Evolutionary conservation across 2,797 vertebrate species (phyloP).

Genomic region (Netta rufina): DNA sequence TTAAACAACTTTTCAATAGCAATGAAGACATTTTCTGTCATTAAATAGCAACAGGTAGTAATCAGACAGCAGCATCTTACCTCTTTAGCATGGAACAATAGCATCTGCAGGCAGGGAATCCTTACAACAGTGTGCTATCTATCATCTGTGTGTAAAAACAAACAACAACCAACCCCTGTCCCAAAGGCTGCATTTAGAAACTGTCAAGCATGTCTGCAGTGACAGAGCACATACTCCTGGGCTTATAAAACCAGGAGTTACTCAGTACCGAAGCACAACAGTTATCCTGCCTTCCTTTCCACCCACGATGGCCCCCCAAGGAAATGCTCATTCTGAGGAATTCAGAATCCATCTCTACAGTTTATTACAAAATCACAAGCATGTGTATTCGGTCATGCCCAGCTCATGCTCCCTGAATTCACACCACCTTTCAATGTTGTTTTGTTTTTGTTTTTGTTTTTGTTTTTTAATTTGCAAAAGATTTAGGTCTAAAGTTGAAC

Average conservation of each 20-base stretch:
- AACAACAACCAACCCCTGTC: background rate
- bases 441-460: background rate
- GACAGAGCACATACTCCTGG: background rate
- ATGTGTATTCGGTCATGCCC: background rate
- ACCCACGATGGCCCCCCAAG: background rate
- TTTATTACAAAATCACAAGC: background rate
- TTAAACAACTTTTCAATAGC: slow-evolving; percentile 10
- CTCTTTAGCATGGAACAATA: background rate
- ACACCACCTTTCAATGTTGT: background rate
- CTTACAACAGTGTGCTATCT: slow-evolving; percentile 22
- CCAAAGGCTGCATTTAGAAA: background rate
- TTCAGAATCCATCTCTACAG: background rate
- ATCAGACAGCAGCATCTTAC: background rate
- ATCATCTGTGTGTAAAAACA: background rate
- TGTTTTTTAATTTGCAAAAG: background rate
- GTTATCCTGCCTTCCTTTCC: background rate
- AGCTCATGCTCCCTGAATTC: background rate
- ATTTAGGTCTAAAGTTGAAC: background rate
- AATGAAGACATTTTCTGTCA: background rate
- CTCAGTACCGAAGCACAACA: background rate
- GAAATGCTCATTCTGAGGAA: background rate
- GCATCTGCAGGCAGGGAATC: background rate
- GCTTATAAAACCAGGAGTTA: background rate
- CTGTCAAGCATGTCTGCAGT: background rate
- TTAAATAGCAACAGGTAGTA: background rate